A percentile compares a stretch with the other conserved stretches of the same genome.
Evolutionary conservation across 2,888 invertebrate genomes (phyloP).

Genomic region (Nomada ferruginata): DNA sequence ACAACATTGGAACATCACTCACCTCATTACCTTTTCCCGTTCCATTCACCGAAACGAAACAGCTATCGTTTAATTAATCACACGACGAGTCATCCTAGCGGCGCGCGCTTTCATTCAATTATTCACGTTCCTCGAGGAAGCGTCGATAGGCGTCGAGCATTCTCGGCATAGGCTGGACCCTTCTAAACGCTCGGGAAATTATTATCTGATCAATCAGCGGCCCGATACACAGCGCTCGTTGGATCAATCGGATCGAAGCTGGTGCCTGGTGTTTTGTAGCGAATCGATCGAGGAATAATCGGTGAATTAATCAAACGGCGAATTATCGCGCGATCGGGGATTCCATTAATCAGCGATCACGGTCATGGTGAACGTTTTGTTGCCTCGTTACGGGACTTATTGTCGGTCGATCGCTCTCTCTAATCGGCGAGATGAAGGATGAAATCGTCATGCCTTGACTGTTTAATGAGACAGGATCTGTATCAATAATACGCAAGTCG

Average conservation of each 20-base stretch:
- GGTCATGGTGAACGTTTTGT: slow-evolving; percentile 23
- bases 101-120: slow-evolving; percentile 45
- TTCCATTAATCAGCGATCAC: slow-evolving; percentile 49
- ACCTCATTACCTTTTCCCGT: not conserved
- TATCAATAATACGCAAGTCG: slow-evolving; percentile 2
- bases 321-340: slow-evolving; percentile 48
- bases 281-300: slow-evolving; percentile 43
- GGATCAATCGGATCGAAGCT: slow-evolving; percentile 36
- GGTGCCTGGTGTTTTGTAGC: slow-evolving; percentile 29
- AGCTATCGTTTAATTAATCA: slow-evolving; percentile 48
- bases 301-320: slow-evolving; percentile 48
- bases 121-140: slow-evolving; percentile 32
- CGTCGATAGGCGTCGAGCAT: slow-evolving; percentile 6
- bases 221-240: slow-evolving; percentile 8
- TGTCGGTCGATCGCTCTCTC: slow-evolving; percentile 25
- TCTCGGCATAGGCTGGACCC: not conserved
- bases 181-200: slow-evolving; percentile 33
- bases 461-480: slow-evolving; percentile 40
- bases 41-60: slow-evolving; percentile 14
- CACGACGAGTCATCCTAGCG: slow-evolving; percentile 16
- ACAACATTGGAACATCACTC: too few relatives aligned
- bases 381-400: slow-evolving; percentile 45
- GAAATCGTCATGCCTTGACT: slow-evolving; percentile 40
- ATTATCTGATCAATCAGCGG: slow-evolving; percentile 45
- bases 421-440: slow-evolving; percentile 29